Percentiles rank a stretch among this genome's conserved stretches.
These are phyloP conservation scores for Cephus sareptanus DNA, from an alignment of 2,888 invertebrate species.

Conservation along the genomic window DNA sequence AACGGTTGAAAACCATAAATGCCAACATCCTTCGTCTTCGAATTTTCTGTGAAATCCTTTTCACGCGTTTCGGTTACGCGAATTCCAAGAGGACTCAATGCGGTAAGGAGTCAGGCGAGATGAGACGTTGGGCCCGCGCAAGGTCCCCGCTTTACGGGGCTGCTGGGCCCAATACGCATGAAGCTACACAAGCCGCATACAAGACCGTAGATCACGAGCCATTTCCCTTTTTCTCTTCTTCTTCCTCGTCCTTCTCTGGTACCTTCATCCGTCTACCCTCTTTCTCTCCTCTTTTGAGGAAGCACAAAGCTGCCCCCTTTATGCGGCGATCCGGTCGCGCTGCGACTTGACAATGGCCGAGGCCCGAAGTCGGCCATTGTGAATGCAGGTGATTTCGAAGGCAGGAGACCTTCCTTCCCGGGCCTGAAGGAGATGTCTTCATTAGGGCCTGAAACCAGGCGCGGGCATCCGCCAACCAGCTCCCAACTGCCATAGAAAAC, in stretches of 20 bases:
- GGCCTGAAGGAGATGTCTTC: conserved; percentile 37
- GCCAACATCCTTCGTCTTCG: conserved; percentile 47
- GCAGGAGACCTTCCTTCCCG: conserved; percentile 18
- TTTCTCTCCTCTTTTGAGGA: conserved; percentile 31
- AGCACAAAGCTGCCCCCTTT: conserved; percentile 35
- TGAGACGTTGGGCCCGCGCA: background rate
- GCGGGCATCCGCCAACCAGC: conserved; percentile 9
- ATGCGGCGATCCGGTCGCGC: conserved; percentile 27
- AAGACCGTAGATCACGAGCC: conserved; percentile 1
- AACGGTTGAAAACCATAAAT: conserved; percentile 42
- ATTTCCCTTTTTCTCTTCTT: conserved; percentile 1
- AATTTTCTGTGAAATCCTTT: conserved; percentile 61
- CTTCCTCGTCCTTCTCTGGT: conserved; percentile 17
- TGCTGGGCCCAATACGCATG: background rate
- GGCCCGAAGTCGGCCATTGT: conserved; percentile 45
- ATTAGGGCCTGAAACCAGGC: conserved; percentile 28
- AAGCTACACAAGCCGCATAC: background rate
- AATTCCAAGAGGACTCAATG: conserved; percentile 10
- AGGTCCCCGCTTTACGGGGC: background rate
- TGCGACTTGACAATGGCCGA: conserved; percentile 27
- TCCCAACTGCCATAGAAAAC: background rate
- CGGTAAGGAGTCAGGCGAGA: conserved; percentile 12
- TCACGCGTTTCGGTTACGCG: conserved; percentile 54
- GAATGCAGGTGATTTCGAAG: conserved; percentile 16
- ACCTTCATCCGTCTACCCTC: conserved; percentile 14